phyloP scores from a whole-genome alignment of 1,140 invertebrate genomes.

The Manduca sexta region DNA sequence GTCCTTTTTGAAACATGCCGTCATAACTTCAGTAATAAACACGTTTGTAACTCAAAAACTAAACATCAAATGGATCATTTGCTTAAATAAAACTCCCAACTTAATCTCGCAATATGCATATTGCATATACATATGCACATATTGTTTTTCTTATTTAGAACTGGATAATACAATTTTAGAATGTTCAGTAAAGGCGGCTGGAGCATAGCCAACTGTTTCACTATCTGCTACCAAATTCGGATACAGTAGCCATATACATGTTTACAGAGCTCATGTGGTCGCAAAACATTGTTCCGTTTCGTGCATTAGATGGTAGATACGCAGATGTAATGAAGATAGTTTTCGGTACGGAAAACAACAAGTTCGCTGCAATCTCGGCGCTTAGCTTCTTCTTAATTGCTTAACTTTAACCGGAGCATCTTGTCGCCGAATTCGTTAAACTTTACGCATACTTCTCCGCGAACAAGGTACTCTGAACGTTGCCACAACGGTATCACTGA shows the following conservation, averaged over 20 bases:
- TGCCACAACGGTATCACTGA: not conserved
- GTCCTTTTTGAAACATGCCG: too few species aligned
- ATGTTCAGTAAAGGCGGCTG: constrained; percentile 29
- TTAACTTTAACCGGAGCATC: constrained; percentile 56
- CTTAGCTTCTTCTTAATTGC: constrained; percentile 66
- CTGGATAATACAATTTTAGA: constrained; percentile 15
- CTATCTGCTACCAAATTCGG: constrained; percentile 39
- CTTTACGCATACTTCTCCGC: constrained; percentile 42
- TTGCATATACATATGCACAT: not conserved
- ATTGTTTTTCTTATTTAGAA: constrained; percentile 8
- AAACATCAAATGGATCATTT: not conserved
- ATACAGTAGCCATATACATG: constrained; percentile 2
- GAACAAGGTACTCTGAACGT: constrained; percentile 3
- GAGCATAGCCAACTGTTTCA: constrained; percentile 47
- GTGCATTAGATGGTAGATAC: constrained; percentile 30
- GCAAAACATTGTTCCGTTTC: constrained; percentile 28
- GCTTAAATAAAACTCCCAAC: constrained; percentile 4
- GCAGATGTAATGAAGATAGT: constrained; percentile 65
- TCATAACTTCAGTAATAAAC: too few species aligned
- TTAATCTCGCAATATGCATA: not conserved
- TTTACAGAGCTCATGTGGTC: constrained; percentile 14
- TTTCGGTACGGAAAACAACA: constrained; percentile 57
- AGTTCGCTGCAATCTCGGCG: constrained; percentile 61
- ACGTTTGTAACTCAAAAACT: too few species aligned
- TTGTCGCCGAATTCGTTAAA: constrained; percentile 51